Percentiles rank a stretch among this genome's conserved stretches.
Conservation (phyloP, 2,888 invertebrate species). For the Diabrotica balteata region DNA sequence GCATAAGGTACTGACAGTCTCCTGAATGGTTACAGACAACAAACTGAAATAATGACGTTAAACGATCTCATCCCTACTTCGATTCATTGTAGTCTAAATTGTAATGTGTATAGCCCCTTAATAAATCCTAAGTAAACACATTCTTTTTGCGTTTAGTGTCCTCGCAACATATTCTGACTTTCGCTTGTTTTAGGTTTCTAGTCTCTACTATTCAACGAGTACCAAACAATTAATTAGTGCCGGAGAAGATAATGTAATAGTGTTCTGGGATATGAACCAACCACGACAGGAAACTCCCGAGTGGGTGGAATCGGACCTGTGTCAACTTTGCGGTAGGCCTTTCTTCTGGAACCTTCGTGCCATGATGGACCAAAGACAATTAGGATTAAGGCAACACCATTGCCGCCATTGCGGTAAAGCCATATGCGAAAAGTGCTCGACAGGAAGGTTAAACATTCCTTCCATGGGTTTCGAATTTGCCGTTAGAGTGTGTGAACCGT, state of each 20-base stretch:
- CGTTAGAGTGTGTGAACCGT: slow-evolving; percentile 93
- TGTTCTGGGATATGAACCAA: slow-evolving; percentile 94
- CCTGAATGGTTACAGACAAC: too few species aligned
- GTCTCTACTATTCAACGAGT: slow-evolving; percentile 82
- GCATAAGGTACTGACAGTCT: too few species aligned
- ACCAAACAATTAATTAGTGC: slow-evolving; percentile 86
- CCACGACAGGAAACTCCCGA: slow-evolving; percentile 90
- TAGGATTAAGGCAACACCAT: slow-evolving; percentile 90
- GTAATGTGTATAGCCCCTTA: too few species aligned
- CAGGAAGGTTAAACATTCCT: slow-evolving; percentile 87
- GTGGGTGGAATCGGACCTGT: slow-evolving; percentile 94
- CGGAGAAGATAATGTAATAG: slow-evolving; percentile 90
- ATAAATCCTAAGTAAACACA: neutral
- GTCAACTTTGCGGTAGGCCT: slow-evolving; percentile 92
- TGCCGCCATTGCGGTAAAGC: slow-evolving; percentile 95
- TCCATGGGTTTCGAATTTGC: slow-evolving; percentile 98
- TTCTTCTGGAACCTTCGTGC: slow-evolving; percentile 99
- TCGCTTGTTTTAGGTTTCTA: slow-evolving; percentile 73
- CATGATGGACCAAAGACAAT: slow-evolving; percentile 97
- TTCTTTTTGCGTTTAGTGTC: neutral
- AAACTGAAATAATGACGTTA: too few species aligned
- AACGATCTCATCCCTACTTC: too few species aligned
- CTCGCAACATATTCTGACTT: too few species aligned
- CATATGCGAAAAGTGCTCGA: slow-evolving; percentile 91
- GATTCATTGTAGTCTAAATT: too few species aligned